These are phyloP conservation scores for Triplophysa siluroides DNA, from an alignment of 2,113 vertebrate species.

Conservation along the genomic window DNA sequence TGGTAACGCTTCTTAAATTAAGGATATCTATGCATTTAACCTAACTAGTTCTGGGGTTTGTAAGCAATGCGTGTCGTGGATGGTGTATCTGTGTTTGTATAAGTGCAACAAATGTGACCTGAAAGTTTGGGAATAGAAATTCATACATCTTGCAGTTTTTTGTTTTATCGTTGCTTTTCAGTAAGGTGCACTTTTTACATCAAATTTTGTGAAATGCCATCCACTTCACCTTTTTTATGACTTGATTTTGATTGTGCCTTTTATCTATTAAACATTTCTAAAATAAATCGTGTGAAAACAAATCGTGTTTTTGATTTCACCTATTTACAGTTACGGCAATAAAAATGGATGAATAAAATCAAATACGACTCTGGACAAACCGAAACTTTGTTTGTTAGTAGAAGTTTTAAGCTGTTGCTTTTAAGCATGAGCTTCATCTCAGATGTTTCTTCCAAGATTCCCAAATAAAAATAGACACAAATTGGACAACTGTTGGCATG, in stretches of 20 bases:
- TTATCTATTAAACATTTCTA: conserved; percentile 4
- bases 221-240: conserved; percentile 24
- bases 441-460: too few relatives aligned
- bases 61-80: conserved; percentile 20
- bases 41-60: conserved; percentile 14
- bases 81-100: conserved; percentile 20
- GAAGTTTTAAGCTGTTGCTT: too few relatives aligned
- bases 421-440: too few relatives aligned
- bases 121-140: conserved; percentile 17
- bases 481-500: too few relatives aligned
- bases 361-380: too few relatives aligned
- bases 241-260: conserved; percentile 8
- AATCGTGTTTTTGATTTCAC: neutral
- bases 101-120: conserved; percentile 44
- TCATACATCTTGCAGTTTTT: conserved; percentile 1
- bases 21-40: conserved; percentile 31
- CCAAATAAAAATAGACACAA: too few relatives aligned
- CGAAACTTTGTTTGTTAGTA: too few relatives aligned
- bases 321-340: neutral
- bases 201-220: conserved; percentile 18
- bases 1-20: conserved; percentile 35
- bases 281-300: conserved; percentile 17
- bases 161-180: conserved; percentile 43
- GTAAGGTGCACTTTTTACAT: conserved; percentile 10
- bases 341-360: too few relatives aligned